Base-by-base conservation (phyloP, 2,888 invertebrate species). In the Nyleta sp. region DNA sequence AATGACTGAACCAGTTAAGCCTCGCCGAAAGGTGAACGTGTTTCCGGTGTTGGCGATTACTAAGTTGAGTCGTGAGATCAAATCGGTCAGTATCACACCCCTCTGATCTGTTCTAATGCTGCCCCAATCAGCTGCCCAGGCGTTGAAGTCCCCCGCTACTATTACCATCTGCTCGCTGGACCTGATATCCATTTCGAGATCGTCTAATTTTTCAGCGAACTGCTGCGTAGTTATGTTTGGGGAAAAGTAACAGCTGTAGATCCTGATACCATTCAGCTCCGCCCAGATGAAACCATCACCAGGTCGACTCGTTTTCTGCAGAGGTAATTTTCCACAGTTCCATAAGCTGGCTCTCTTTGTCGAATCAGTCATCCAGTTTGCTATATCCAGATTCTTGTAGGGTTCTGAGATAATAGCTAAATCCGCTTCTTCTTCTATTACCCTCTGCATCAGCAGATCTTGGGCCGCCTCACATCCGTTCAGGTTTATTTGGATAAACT, bases 381-480 rank as follows among this genome's bases (percentile, higher is more conserved):
- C 7, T 7, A 15, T 6, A 15, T 50, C 68, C 3, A 60, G 44
- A 22, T 81, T 55, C 17, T 42, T 35, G 13, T 82, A 71, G 48
- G 67, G 80, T 20, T 81, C 82, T 11, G 75, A 38, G 8, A 81
- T 38, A 3, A 60, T 44, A 7, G 59, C 44, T 1, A 80, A 35
- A 28, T 80, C 75, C 8, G 65, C 31, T 1, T 80, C 10, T 15
- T 18, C 13, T 38, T 80, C 77, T 1, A 38, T 44, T 17, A 77
- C 74, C 1, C 72, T 48, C 31, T 82, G 81, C 64, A 35, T 42
- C 38, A 64, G 80, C 57, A 74, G 64, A 50, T 65, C 80, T 15
- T 80, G 78, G 15, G 59, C 79, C 15, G n/a, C 55, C 7, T 13
- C 38, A 59, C 71, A 18, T 62, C 80, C 20, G 20, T 55, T 20